Base-by-base conservation (phyloP, 1,140 invertebrate genomes). In the Saccostrea glomerata region DNA sequence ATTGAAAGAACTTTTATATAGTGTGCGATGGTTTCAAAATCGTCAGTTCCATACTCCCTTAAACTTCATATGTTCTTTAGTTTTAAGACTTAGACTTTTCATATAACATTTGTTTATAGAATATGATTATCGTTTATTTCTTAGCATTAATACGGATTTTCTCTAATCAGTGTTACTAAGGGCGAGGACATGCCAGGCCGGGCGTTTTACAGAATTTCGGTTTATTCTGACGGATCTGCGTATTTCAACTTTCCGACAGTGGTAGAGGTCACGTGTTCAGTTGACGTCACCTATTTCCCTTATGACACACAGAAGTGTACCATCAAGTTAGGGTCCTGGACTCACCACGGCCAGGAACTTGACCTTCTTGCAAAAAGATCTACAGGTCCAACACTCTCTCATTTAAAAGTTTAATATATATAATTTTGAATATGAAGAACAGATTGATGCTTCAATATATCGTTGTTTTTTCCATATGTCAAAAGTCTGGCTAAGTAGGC, bases 361-460 rank as follows among this genome's bases (percentile, higher is more conserved):
- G 85, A 86, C 58, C 20, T 86, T 96, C 96, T 84, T 3, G 56
- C 89, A 13, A 90, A 91, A 30, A 20, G 23, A 23, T 30, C 25
- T 82, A 82, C 23, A 36, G 73, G 73, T 82, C 9, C 5, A 47
- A 47, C 47, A 47, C 47, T 47, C 47, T 47, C 47, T 47, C 47
- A 0, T 47, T 47, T 47, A 47, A 47, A 5, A 47, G 47, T 47
- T 47, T 47, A 47, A 47, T 47, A 47, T 47, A 47, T 36, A 2
- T 36, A 36, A 1, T 47, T 47, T 47, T 47, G 0, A 47, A 47
- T 47, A 47, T 2, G 47, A 47, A 6, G 6, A 6, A 47, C 47
- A 0, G 5, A 47, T 47, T 47, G 47, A 1, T 47, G 47, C 5
- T 47, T 47, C 2, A 0, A 47, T 3, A 47, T 3, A 7, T 47